phyloP scores from a whole-genome alignment of 1,140 invertebrate species.

The Psix sp. region DNA sequence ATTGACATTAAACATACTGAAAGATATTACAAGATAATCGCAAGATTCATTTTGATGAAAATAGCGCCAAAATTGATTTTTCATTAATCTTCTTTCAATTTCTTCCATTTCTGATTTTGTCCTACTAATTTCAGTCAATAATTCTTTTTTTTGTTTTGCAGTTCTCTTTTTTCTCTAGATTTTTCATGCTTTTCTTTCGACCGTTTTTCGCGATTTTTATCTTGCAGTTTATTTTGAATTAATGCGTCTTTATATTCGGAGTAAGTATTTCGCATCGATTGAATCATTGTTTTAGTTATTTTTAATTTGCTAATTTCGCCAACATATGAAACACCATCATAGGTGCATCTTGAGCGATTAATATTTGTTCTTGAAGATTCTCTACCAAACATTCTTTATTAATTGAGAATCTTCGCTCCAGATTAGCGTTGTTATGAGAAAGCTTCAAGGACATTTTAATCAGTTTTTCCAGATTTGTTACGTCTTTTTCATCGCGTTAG shows the following conservation, averaged over 20 bases:
- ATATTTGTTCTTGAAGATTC: conserved; percentile 29
- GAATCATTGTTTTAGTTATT: conserved; percentile 18
- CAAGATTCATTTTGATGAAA: no score
- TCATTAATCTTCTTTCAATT: no score
- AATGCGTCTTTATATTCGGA: conserved; percentile 10
- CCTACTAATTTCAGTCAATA: no score
- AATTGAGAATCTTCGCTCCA: conserved; percentile 46
- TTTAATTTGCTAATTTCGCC: conserved; percentile 24
- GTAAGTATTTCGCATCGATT: background rate
- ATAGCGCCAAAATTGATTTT: no score
- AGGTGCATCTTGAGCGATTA: conserved; percentile 40
- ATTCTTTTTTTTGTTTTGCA: no score
- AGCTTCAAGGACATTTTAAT: conserved; percentile 33
- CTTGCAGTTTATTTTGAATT: background rate
- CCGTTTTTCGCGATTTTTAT: background rate
- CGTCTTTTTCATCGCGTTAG: conserved; percentile 2
- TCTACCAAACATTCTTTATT: conserved; percentile 47
- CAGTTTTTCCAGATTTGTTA: conserved; percentile 24
- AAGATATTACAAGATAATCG: no score
- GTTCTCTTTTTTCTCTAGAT: background rate
- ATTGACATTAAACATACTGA: no score
- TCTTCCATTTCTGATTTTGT: no score
- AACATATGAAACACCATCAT: conserved; percentile 22
- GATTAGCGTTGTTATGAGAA: conserved; percentile 37
- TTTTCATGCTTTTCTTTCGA: background rate